Percentiles rank a stretch among this genome's conserved stretches.
phyloP scores from a whole-genome alignment of 2,113 vertebrate genomes.

The Aramus guarauna region DNA sequence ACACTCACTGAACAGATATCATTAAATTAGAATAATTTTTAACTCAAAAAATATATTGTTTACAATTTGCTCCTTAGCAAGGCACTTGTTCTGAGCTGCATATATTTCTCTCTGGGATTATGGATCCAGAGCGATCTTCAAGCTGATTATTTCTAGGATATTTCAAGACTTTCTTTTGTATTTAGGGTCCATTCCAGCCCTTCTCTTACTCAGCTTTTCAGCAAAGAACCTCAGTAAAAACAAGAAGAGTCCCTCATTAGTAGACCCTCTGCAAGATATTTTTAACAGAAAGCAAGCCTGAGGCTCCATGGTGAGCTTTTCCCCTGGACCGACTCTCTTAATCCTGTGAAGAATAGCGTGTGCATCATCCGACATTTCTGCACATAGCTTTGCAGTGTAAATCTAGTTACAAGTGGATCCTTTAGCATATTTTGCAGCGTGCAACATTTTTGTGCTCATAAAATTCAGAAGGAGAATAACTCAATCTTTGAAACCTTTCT shows the following conservation, averaged over 20 bases:
- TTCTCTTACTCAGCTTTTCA: not conserved
- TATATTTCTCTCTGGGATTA: not conserved
- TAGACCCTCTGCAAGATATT: not conserved
- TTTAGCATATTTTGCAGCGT: not conserved
- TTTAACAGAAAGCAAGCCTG: not conserved
- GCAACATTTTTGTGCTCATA: not conserved
- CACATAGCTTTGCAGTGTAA: not conserved
- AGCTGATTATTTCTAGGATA: not conserved
- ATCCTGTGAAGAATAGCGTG: not conserved
- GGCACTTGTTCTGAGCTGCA: not conserved
- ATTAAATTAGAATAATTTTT: slow-evolving; percentile 55
- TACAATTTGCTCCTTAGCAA: slow-evolving; percentile 6
- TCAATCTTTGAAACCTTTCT: not conserved
- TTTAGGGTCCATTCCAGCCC: not conserved
- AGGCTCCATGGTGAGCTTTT: not conserved
- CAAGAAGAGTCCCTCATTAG: not conserved
- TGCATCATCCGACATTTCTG: not conserved
- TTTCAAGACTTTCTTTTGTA: not conserved
- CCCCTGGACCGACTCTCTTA: not conserved
- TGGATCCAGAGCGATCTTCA: not conserved
- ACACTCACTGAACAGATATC: slow-evolving; percentile 38
- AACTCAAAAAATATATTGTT: slow-evolving; percentile 47
- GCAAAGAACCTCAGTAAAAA: not conserved
- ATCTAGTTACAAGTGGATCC: not conserved
- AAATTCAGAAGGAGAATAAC: not conserved